phyloP scores from a whole-genome alignment of 2,113 vertebrate genomes.

The Brachypteracias leptosomus region DNA sequence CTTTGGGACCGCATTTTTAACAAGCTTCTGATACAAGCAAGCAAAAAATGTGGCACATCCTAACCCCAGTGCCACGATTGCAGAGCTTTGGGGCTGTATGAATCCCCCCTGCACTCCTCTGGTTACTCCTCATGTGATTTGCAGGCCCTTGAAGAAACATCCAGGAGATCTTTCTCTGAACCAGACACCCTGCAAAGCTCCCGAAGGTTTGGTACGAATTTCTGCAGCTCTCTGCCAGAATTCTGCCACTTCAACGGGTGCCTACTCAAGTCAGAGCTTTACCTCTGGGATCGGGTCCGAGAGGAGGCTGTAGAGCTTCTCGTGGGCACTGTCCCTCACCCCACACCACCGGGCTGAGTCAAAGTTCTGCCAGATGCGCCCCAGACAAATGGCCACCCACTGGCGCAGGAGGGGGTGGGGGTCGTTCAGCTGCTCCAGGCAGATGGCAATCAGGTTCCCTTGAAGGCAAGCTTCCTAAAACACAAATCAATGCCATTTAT shows the following conservation, averaged over 20 bases:
- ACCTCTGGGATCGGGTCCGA: conserved; percentile 97
- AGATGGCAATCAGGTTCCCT: conserved; percentile 96
- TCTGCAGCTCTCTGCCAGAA: not conserved
- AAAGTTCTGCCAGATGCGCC: conserved; percentile 98
- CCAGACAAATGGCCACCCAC: conserved; percentile 98
- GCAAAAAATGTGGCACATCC: fast-evolving
- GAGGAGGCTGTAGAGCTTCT: conserved; percentile 96
- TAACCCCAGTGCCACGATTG: not conserved
- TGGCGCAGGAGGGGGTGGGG: conserved; percentile 94
- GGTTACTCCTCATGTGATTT: not conserved
- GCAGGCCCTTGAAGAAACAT: not conserved
- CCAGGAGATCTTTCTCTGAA: not conserved
- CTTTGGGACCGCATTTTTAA: not conserved
- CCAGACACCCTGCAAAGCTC: not conserved
- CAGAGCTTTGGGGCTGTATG: not conserved
- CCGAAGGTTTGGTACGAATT: not conserved
- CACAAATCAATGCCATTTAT: not conserved
- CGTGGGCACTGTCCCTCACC: conserved; percentile 94
- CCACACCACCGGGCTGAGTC: conserved; percentile 97
- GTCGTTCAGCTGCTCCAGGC: conserved; percentile 95
- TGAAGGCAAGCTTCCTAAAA: conserved; percentile 94
- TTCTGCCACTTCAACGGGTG: fast-evolving
- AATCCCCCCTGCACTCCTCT: not conserved
- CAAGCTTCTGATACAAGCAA: not conserved
- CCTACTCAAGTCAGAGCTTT: not conserved